These are phyloP conservation scores for Lathamus discolor DNA, from an alignment of 2,113 vertebrate genomes.

Conservation along the genomic window DNA sequence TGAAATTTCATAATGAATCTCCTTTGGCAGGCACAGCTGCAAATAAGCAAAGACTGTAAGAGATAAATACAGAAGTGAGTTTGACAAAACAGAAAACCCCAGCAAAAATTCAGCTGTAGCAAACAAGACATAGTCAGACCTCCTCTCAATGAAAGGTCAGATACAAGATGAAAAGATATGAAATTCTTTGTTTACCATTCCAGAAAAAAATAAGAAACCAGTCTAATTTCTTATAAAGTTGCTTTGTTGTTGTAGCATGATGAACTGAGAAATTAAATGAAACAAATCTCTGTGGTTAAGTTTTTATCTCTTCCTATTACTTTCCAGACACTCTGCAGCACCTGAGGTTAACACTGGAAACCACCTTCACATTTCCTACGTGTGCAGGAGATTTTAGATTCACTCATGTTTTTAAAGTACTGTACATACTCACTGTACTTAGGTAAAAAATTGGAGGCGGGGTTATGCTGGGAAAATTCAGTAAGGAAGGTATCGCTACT, in stretches of 20 bases:
- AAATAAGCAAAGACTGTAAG: background rate
- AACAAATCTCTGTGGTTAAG: fast-evolving
- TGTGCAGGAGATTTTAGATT: background rate
- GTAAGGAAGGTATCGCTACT: background rate
- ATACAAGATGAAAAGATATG: background rate
- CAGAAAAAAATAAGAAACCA: background rate
- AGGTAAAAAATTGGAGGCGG: background rate
- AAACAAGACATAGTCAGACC: background rate
- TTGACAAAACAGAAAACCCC: background rate
- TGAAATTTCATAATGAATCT: background rate
- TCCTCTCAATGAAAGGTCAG: background rate
- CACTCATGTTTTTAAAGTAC: background rate
- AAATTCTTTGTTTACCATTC: background rate
- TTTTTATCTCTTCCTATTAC: background rate
- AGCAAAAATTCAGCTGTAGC: background rate
- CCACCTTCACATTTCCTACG: background rate
- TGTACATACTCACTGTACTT: background rate
- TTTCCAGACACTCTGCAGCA: background rate
- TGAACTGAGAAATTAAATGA: background rate
- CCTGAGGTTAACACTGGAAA: background rate
- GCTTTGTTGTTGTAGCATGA: background rate
- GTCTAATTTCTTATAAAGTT: background rate
- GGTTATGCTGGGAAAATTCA: background rate
- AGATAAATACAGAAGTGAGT: background rate
- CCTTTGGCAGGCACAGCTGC: background rate